Base-by-base conservation (phyloP, 2,888 invertebrate species). In the Xiphydria camelus region DNA sequence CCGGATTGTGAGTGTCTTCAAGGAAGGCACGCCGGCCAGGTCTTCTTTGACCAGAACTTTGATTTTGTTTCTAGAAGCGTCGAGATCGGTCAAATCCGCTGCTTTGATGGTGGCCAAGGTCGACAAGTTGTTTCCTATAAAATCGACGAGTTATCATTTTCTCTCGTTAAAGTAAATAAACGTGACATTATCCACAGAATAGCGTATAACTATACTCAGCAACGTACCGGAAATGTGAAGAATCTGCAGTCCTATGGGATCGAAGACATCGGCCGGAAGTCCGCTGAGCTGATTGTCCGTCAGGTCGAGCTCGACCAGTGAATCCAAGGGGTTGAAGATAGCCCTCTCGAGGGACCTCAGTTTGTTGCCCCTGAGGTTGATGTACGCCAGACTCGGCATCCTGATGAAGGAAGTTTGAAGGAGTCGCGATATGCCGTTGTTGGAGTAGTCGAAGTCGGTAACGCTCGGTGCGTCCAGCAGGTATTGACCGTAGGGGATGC, bases 261-360 rank as follows among this genome's bases (percentile, higher is more conserved):
- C 80, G 70, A 90, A 88, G 23, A 87, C 76, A 7, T 82, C 82
- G 5, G 78, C 72, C 0, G 87, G 84, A 36, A 91, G 74, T 2
- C 80, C 79, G 51, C 78, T 80, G 20, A 91, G 79, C 4, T 80
- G 77, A 66, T 91, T 91, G 55, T 85, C 81, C 12, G 88, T 86
- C 5, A 91, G 76, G 63, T 88, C 86, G 19, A 91, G 73, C 62
- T 89, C 88, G 66, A 86, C 85, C 41, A 91, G 79, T 35, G 83
- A 81, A 7, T 82, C 77, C 17, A 86, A 76, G 15, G 80, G 78
- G 46, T 82, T 82, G 71, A 90, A 89, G 1, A 82, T 79, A 40
- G 78, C 77, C 14, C 78, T 78, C 44, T 84, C 82, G 61, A 87
- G 77, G 3, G 82, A 79, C 37, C 79, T 80, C 36, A 91, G 73